phyloP scores from a whole-genome alignment of 2,888 invertebrate species.

The Erannis defoliaria region DNA sequence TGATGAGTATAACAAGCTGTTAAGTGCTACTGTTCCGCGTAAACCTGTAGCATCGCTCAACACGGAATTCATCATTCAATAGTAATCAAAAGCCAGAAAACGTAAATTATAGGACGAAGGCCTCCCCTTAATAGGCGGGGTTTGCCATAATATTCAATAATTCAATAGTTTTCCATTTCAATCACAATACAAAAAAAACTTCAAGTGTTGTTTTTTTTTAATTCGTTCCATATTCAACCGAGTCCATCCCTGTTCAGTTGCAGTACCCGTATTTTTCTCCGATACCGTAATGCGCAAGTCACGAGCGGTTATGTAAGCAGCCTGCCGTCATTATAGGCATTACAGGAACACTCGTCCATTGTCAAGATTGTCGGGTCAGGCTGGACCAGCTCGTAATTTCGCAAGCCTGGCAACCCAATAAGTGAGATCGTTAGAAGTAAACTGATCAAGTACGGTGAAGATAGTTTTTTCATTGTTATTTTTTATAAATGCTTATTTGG shows the following conservation, averaged over 20 bases:
- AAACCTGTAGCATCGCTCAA: no score
- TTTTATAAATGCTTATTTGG: neutral
- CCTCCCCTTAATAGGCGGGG: no score
- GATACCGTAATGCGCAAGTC: conserved; percentile 85
- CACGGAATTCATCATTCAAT: no score
- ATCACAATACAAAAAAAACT: no score
- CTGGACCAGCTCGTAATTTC: conserved; percentile 79
- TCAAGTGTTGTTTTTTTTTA: no score
- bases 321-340: conserved; percentile 84
- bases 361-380: conserved; percentile 86
- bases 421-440: conserved; percentile 66
- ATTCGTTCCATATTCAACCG: neutral
- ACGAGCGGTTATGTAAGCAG: conserved; percentile 86
- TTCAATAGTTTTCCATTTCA: neutral
- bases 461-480: neutral
- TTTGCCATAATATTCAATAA: no score
- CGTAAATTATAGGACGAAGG: no score
- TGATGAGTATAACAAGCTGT: no score
- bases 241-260: conserved; percentile 59
- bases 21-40: no score
- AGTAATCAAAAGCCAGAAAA: no score
- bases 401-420: conserved; percentile 64
- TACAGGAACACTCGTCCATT: conserved; percentile 79
- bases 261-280: conserved; percentile 77
- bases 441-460: conserved; percentile 21